Base-by-base conservation (phyloP, 2,888 invertebrate genomes). In the Calameuta idolon region DNA sequence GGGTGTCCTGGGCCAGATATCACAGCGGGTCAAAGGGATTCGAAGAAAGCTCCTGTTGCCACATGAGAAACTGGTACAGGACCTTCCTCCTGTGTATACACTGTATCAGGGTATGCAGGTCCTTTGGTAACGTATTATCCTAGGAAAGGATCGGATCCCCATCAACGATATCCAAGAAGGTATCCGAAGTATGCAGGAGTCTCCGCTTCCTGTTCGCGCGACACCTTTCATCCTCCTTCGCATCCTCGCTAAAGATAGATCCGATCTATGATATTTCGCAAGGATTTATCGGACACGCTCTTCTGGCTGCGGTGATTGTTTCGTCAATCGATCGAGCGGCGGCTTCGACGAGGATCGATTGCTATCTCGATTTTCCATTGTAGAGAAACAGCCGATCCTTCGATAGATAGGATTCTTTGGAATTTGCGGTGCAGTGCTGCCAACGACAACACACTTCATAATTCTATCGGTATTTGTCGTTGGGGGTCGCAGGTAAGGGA, bases 281-380 rank as follows among this genome's bases (percentile, higher is more conserved):
- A 78, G 75, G 87, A 87, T 87, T 86, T 86, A 86, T 86, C 86
- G 83, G 2, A 55, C 55, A 55, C 55, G 55, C 55, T 55, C 55
- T 9, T 55, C 55, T 55, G 55, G 9, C 55, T 11, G 87, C 79
- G 86, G 86, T 87, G 85, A 86, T 87, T 86, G 86, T 87, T 86
- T 84, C 83, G 55, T 55, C 55, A 55, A 55, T 55, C 55, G 55
- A 82, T 79, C 81, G 76, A 71, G 33, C 33, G 5, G 71, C 31
- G 12, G 11, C 33, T 71, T 31, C 31, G 1, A 71, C 71, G 71
- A 77, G 71, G 85, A 84, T 85, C 86, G 88, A 89, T 89, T 86
- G 82, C 84, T 88, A 89, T 89, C 88, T 88, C 88, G 87, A 89
- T 89, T 88, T 88, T 83, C 81, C 83, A 88, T 89, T 89, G 88